Conservation (phyloP, 2,113 vertebrate genomes). For the Bubo bubo region DNA sequence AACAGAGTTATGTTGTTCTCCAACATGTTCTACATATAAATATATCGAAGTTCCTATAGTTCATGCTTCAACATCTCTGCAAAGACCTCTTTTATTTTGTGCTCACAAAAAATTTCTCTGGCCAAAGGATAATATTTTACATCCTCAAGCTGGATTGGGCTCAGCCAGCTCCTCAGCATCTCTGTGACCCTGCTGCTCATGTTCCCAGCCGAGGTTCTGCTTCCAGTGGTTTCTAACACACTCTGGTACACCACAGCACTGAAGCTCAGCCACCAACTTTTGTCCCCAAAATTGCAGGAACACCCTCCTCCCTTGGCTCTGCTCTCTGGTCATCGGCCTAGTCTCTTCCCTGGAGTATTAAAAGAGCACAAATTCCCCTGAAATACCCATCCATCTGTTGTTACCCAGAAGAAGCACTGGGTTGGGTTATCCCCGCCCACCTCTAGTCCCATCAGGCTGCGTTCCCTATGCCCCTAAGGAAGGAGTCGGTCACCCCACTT, state of each 20-base stretch:
- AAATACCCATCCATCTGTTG: neutral
- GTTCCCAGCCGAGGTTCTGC: neutral
- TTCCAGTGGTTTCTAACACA: neutral
- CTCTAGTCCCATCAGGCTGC: neutral
- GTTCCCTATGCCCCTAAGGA: neutral
- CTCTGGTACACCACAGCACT: neutral
- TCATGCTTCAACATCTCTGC: conserved; percentile 51
- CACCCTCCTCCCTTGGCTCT: neutral
- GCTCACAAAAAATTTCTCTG: neutral
- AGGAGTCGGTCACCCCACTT: neutral
- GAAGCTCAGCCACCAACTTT: neutral
- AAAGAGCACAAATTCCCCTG: neutral
- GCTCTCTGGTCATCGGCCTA: neutral
- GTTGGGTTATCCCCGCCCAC: accelerated
- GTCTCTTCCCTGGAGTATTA: neutral
- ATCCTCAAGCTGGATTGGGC: neutral
- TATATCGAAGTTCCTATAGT: conserved; percentile 35
- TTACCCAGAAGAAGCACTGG: neutral
- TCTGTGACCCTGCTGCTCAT: neutral
- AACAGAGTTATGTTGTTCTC: conserved; percentile 66
- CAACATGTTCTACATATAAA: conserved; percentile 45
- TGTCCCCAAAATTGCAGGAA: neutral
- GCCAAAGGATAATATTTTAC: neutral
- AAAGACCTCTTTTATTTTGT: conserved; percentile 23
- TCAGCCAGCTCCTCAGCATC: neutral